A percentile compares a stretch with the other conserved stretches of the same genome.
phyloP scores from a whole-genome alignment of 2,797 vertebrate species.

The Onychomys torridus region DNA sequence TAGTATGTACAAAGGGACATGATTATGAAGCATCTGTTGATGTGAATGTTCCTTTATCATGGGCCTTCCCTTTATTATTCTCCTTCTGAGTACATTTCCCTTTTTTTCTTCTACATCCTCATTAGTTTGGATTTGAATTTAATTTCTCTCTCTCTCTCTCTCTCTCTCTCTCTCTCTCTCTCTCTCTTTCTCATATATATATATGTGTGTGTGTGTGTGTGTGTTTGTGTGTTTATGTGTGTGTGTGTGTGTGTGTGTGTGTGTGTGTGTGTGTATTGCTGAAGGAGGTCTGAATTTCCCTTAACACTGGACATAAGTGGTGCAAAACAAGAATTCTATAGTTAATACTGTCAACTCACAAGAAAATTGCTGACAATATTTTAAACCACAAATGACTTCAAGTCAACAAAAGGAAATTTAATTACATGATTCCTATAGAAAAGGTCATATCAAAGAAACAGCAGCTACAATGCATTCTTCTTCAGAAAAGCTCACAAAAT shows the following conservation, averaged over 20 bases:
- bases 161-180: too few relatives aligned
- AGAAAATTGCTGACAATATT: neutral
- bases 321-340: neutral
- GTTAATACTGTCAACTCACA: neutral
- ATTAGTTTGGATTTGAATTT: neutral
- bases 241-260: too few relatives aligned
- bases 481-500: accelerated
- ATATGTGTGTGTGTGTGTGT: too few relatives aligned
- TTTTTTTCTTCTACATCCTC: neutral
- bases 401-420: neutral
- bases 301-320: neutral
- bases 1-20: neutral
- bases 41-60: neutral
- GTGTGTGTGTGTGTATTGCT: too few relatives aligned
- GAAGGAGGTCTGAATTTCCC: neutral
- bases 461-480: neutral
- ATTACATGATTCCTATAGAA: neutral
- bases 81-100: neutral
- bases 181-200: too few relatives aligned
- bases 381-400: neutral
- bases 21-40: neutral
- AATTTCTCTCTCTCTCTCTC: neutral
- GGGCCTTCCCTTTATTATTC: neutral
- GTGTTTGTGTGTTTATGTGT: too few relatives aligned
- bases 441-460: neutral